Evolutionary conservation across 2,888 invertebrate genomes (phyloP).

Genomic region (Macropis europaea): DNA sequence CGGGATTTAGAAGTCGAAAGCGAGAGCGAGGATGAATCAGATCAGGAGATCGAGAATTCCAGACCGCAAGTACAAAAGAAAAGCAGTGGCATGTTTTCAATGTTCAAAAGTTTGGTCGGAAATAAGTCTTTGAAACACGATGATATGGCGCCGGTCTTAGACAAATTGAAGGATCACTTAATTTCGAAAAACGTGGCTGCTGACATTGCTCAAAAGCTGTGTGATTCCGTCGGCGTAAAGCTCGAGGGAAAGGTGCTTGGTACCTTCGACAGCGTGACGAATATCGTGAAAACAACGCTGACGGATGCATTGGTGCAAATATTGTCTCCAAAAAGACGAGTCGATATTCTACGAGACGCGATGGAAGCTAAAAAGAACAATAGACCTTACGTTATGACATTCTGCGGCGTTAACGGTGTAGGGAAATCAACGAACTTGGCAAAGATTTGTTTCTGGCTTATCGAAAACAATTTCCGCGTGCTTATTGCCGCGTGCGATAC

Average conservation of each 20-base stretch:
- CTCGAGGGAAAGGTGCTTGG: constrained; percentile 96
- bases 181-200: constrained; percentile 98
- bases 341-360: constrained; percentile 98
- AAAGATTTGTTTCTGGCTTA: constrained; percentile 99
- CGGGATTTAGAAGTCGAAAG: constrained; percentile 91
- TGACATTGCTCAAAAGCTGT: constrained; percentile 96
- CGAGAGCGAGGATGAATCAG: constrained; percentile 85
- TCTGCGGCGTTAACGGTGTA: constrained; percentile 99
- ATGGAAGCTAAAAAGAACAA: constrained; percentile 91
- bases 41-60: constrained; percentile 66
- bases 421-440: constrained; percentile 99
- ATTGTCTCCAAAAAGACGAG: constrained; percentile 95
- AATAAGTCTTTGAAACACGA: constrained; percentile 91
- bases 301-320: constrained; percentile 96
- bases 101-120: constrained; percentile 93
- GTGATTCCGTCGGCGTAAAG: constrained; percentile 94
- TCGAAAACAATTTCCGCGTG: constrained; percentile 97
- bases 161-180: constrained; percentile 96
- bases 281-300: constrained; percentile 92
- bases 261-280: constrained; percentile 96
- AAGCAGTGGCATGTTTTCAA: constrained; percentile 87
- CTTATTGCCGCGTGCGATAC: constrained; percentile 99
- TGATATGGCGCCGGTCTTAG: constrained; percentile 92
- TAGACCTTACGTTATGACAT: constrained; percentile 97
- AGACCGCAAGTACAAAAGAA: constrained; percentile 71